phyloP scores from a whole-genome alignment of 1,140 invertebrate genomes.

The Dryas iulia region DNA sequence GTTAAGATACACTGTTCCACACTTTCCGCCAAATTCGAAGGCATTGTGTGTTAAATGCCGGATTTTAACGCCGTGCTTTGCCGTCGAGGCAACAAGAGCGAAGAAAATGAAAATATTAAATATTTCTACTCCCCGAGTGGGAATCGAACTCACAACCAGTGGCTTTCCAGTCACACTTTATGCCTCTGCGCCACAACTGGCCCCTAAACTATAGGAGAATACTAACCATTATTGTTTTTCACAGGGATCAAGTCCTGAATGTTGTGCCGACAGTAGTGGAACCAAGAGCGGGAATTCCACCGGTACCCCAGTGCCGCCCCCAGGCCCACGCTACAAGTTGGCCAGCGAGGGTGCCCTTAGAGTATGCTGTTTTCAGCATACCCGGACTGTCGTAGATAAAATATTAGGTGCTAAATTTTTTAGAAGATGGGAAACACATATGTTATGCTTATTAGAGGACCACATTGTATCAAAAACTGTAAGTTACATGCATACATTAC shows the following conservation, averaged over 20 bases:
- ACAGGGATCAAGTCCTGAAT: conserved; percentile 72
- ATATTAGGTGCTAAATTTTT: conserved; percentile 91
- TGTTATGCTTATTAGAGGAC: conserved; percentile 85
- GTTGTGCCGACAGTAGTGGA: conserved; percentile 65
- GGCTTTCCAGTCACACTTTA: too few species aligned
- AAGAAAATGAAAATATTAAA: too few species aligned
- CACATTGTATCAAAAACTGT: conserved; percentile 90
- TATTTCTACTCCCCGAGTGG: too few species aligned
- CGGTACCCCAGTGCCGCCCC: conserved; percentile 75
- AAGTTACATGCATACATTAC: conserved; percentile 62
- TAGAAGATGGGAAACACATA: conserved; percentile 90
- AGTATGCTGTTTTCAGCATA: conserved; percentile 90
- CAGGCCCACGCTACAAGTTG: conserved; percentile 87
- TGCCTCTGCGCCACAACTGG: too few species aligned
- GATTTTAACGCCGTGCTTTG: too few species aligned
- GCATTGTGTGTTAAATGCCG: too few species aligned
- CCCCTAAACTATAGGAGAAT: too few species aligned
- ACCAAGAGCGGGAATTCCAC: conserved; percentile 46
- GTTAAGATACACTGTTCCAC: too few species aligned
- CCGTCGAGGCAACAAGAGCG: too few species aligned
- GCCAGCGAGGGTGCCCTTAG: conserved; percentile 88
- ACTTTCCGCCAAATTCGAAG: too few species aligned
- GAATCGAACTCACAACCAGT: too few species aligned
- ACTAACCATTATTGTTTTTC: too few species aligned
- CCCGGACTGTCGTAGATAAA: conserved; percentile 89